phyloP scores from a whole-genome alignment of 2,888 invertebrate species.

The Archaeoteleia sp. region DNA sequence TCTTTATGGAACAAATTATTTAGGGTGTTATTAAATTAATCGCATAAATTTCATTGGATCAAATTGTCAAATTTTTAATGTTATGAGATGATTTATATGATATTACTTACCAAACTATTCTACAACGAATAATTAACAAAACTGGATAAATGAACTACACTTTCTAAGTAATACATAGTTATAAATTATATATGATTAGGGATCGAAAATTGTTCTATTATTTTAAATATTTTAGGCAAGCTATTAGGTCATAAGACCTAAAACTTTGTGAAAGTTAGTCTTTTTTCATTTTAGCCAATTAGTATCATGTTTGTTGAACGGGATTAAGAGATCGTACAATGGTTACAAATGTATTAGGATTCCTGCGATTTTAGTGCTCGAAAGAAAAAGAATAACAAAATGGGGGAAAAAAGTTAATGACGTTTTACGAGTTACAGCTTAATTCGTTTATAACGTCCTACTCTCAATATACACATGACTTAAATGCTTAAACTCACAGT shows the following conservation, averaged over 20 bases:
- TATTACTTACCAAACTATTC: too few species aligned
- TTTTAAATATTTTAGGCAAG: too few species aligned
- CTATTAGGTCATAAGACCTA: not conserved
- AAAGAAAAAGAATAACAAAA: not conserved
- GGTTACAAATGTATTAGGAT: constrained; percentile 1
- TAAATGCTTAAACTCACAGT: not conserved
- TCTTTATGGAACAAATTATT: too few species aligned
- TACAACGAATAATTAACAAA: too few species aligned
- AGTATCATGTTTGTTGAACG: not conserved
- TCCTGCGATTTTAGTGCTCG: not conserved
- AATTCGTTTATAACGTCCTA: constrained; percentile 3
- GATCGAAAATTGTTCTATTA: too few species aligned
- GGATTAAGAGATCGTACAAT: not conserved
- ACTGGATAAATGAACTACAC: too few species aligned
- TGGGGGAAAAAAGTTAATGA: not conserved
- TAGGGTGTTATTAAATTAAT: too few species aligned
- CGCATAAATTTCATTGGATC: too few species aligned
- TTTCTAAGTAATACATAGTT: too few species aligned
- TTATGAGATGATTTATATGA: too few species aligned
- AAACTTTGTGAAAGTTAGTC: not conserved
- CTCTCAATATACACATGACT: constrained; percentile 1
- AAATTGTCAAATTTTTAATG: too few species aligned
- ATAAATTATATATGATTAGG: too few species aligned
- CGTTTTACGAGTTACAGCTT: constrained; percentile 9
- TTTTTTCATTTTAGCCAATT: constrained; percentile 2